Evolutionary conservation across 23 tunicate genomes (phyloP), one percentile per base, ranked within the genome.

Genomic region (Corella eumyota): DNA sequence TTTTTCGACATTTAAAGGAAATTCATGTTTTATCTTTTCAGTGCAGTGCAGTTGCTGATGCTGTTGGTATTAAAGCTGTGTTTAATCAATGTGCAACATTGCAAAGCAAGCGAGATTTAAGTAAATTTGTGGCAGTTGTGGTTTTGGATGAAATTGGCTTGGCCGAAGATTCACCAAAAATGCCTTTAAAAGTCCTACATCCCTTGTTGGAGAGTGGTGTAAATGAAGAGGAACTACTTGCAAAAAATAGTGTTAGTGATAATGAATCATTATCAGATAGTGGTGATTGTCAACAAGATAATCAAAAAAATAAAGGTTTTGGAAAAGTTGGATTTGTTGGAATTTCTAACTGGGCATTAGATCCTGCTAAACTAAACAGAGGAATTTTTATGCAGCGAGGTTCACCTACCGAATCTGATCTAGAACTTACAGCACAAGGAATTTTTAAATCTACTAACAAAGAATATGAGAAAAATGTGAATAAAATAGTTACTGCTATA

Each of bases 121-220:
- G 46, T 28, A 66, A 72, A 45, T 81, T 64, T 67, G 70, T 78
- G 2, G 68, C 91, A 3, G 80, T 81, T 44, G 91, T 81, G 4
- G 91, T 81, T 21, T 51, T 81, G 26, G 91, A 81, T 27, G 91
- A 81, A 66, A 65, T 81, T 6, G 91, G 91, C 4, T 37, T 81
- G 54, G 91, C 91, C 20, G 91, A 81, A 58, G 91, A 73, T 60
- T 81, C 91, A 4, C 80, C 80, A 25, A 73, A 81, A 46, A 81
- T 81, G 91, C 91, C 91, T 0, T 36, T 81, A 45, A 81, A 81
- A 40, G 91, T 79, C 26, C 34, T 79, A 49, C 88, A 79, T 79
- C 88, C 88, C 4, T 65, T 79, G 58, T 66, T 79, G 24, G 88
- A 79, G 63, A 54, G 77, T 60, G 77, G 88, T 60, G 30, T 59